Conservation (phyloP, 2,888 invertebrate genomes). For the Philonicus albiceps region DNA sequence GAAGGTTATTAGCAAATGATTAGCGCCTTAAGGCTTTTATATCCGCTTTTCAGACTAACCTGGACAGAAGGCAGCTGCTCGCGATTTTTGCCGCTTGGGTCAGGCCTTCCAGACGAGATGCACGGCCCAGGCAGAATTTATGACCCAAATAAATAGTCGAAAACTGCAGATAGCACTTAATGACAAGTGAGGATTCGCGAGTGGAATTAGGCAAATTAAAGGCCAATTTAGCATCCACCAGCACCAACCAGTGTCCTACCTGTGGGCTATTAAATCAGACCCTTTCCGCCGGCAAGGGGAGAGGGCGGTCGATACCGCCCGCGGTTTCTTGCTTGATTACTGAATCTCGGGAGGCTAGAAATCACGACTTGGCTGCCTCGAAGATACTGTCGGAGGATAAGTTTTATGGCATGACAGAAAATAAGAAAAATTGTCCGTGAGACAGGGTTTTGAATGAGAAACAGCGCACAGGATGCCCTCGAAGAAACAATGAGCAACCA, state of each 20-base stretch:
- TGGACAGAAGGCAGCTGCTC: not conserved
- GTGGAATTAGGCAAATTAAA: slow-evolving; percentile 38
- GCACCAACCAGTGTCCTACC: not conserved
- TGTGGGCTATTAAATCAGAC: slow-evolving; percentile 5
- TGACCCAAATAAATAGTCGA: slow-evolving; percentile 33
- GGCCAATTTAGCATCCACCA: slow-evolving; percentile 15
- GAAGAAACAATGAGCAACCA: slow-evolving; percentile 12
- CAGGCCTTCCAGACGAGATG: not conserved
- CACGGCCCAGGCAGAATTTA: not conserved
- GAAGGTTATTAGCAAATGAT: slow-evolving; percentile 17
- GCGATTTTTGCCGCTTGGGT: not conserved
- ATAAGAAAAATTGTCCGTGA: slow-evolving; percentile 10
- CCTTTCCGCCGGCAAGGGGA: not conserved
- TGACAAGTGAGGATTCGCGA: slow-evolving; percentile 27
- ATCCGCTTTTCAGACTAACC: not conserved
- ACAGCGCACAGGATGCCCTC: not conserved
- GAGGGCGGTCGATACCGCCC: not conserved
- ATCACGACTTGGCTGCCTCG: slow-evolving; percentile 9
- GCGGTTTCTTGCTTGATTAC: not conserved
- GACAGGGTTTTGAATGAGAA: slow-evolving; percentile 2
- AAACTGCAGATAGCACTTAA: slow-evolving; percentile 25
- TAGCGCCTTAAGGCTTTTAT: not conserved
- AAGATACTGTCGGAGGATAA: slow-evolving; percentile 11
- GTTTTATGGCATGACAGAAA: slow-evolving; percentile 20
- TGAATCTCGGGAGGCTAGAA: slow-evolving; percentile 3